Conservation (phyloP, 1,140 invertebrate species). For the Penaeus japonicus region DNA sequence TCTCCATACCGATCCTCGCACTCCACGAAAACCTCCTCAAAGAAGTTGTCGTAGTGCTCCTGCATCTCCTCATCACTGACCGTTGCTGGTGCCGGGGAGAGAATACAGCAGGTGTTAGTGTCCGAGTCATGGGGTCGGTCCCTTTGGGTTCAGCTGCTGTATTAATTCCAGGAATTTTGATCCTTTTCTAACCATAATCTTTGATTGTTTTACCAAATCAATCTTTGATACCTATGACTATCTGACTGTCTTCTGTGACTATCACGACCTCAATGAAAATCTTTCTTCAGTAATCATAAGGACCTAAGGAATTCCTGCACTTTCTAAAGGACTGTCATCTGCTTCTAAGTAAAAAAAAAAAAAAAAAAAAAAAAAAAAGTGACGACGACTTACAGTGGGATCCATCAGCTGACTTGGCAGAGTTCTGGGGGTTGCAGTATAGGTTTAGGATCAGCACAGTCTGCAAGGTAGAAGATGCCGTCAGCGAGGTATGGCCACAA, state of each 20-base stretch:
- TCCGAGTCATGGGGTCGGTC: no score
- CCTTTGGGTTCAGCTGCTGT: no score
- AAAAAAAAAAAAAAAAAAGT: slow-evolving; percentile 23
- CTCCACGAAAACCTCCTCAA: slow-evolving; percentile 99
- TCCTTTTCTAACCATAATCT: no score
- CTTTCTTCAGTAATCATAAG: no score
- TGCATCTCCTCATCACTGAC: slow-evolving; percentile 98
- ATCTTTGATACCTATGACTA: no score
- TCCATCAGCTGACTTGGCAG: slow-evolving; percentile 94
- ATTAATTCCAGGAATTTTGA: no score
- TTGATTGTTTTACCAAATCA: no score
- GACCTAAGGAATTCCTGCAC: no score
- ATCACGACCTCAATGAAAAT: no score
- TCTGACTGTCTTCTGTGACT: no score
- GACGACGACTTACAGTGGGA: slow-evolving; percentile 61
- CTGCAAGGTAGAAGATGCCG: slow-evolving; percentile 69
- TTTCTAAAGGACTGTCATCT: background rate
- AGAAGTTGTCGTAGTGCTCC: slow-evolving; percentile 99
- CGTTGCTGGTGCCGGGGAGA: slow-evolving; percentile 71
- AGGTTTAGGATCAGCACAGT: slow-evolving; percentile 95
- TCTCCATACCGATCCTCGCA: slow-evolving; percentile 95
- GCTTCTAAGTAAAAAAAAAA: background rate
- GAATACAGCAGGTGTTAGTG: no score
- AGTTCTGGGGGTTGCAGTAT: slow-evolving; percentile 98
- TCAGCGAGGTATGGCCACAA: background rate